These are phyloP conservation scores for Oxyscelio sp. DNA, from an alignment of 2,888 invertebrate species.

Conservation along the genomic window DNA sequence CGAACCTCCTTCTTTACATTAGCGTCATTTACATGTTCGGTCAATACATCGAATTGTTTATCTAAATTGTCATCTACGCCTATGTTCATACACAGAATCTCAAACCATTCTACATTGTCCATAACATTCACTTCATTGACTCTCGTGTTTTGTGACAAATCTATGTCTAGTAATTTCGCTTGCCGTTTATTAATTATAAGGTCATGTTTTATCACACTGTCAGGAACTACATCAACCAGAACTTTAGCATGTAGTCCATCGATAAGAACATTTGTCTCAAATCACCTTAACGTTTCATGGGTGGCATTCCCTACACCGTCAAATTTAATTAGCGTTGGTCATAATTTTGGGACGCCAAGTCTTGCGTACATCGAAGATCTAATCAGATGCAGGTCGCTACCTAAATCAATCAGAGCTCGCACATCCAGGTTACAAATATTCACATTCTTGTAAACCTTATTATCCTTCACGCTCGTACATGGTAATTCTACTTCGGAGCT, in stretches of 20 bases:
- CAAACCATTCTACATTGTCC: neutral
- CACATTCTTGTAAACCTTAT: constrained; percentile 6
- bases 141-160: neutral
- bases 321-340: no score
- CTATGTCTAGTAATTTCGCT: neutral
- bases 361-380: no score
- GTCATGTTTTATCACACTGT: constrained; percentile 10
- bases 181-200: neutral
- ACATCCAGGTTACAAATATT: no score
- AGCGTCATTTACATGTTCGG: neutral
- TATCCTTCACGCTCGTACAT: neutral
- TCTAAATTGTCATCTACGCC: neutral
- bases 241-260: constrained; percentile 28
- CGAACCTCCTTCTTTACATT: neutral
- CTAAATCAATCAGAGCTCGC: no score
- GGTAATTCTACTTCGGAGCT: neutral
- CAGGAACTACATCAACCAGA: constrained; percentile 26
- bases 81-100: neutral
- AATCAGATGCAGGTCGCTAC: no score
- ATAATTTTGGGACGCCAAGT: no score
- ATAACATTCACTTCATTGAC: neutral
- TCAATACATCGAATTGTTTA: neutral
- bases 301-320: no score
- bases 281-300: constrained; percentile 1
- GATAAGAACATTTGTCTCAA: constrained; percentile 21